Conservation (phyloP, 2,113 vertebrate species). For the Hassar affinis region DNA sequence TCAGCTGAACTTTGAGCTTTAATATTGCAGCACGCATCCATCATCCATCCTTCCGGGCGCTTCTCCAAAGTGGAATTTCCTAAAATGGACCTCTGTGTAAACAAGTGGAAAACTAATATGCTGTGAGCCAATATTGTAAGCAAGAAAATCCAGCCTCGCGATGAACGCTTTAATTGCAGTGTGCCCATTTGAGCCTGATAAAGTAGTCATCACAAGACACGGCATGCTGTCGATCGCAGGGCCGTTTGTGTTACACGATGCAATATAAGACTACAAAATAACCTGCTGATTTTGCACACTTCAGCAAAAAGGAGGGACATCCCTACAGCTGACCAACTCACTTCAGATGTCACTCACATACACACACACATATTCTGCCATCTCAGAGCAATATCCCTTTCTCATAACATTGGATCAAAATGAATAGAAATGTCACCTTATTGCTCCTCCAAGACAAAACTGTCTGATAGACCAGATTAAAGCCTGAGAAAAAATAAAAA, state of each 20-base stretch:
- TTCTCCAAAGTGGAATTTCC: slow-evolving; percentile 31
- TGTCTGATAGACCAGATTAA: neutral
- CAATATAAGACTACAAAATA: neutral
- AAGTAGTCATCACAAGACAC: neutral
- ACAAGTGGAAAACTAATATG: slow-evolving; percentile 41
- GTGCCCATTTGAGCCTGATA: neutral
- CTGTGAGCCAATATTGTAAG: slow-evolving; percentile 29
- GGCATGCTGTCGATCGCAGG: neutral
- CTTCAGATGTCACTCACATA: neutral
- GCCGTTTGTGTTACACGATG: neutral
- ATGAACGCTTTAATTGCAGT: neutral
- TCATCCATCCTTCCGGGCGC: slow-evolving; percentile 9
- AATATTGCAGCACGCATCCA: slow-evolving; percentile 41
- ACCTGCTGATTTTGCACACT: neutral
- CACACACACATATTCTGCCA: neutral
- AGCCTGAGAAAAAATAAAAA: neutral
- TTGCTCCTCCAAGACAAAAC: slow-evolving; percentile 21
- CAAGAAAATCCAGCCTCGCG: neutral
- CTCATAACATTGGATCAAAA: slow-evolving; percentile 23
- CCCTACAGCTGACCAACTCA: neutral
- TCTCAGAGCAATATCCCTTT: neutral
- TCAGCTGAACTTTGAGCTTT: slow-evolving; percentile 41
- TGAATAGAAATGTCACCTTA: slow-evolving; percentile 4
- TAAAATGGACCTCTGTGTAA: slow-evolving; percentile 42
- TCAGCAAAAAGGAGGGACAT: neutral